Percentiles rank a stretch among this genome's conserved stretches.
Evolutionary conservation across 2,888 invertebrate species (phyloP).

Genomic region (Carcina quercana): DNA sequence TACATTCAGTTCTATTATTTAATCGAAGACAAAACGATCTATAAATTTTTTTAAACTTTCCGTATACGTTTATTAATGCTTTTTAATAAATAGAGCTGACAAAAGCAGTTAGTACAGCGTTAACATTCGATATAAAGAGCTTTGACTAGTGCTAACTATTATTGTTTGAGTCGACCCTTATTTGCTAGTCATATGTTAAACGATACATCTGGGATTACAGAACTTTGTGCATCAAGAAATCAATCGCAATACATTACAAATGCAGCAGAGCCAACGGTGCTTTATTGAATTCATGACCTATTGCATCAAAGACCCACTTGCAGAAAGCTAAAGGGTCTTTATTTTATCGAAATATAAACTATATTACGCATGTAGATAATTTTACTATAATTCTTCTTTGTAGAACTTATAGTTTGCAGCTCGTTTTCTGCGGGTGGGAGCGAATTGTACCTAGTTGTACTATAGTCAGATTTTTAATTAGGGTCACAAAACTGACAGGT

Average conservation of each 20-base stretch:
- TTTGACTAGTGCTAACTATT: conserved; percentile 55
- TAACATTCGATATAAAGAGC: conserved; percentile 51
- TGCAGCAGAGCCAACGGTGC: conserved; percentile 35
- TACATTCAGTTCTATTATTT: conserved; percentile 53
- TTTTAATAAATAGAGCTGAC: conserved; percentile 64
- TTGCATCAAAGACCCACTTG: too few relatives aligned
- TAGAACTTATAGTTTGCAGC: too few relatives aligned
- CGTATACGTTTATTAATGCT: conserved; percentile 55
- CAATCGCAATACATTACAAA: conserved; percentile 27
- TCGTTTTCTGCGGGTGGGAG: too few relatives aligned
- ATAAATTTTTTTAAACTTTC: conserved; percentile 28
- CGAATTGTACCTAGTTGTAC: too few relatives aligned
- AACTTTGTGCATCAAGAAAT: conserved; percentile 18
- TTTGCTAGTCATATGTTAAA: conserved; percentile 26
- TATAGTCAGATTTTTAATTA: too few relatives aligned
- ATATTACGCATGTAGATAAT: too few relatives aligned
- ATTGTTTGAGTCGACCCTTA: conserved; percentile 32
- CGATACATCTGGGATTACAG: background rate
- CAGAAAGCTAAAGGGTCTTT: too few relatives aligned
- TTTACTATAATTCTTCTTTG: too few relatives aligned
- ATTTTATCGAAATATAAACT: too few relatives aligned
- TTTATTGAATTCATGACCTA: too few relatives aligned
- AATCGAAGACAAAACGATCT: conserved; percentile 18
- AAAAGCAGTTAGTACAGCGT: conserved; percentile 58
- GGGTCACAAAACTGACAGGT: too few relatives aligned